Evolutionary conservation across 2,113 vertebrate genomes (phyloP), one percentile per base, ranked within the genome.

Genomic region (Phoenicopterus ruber): DNA sequence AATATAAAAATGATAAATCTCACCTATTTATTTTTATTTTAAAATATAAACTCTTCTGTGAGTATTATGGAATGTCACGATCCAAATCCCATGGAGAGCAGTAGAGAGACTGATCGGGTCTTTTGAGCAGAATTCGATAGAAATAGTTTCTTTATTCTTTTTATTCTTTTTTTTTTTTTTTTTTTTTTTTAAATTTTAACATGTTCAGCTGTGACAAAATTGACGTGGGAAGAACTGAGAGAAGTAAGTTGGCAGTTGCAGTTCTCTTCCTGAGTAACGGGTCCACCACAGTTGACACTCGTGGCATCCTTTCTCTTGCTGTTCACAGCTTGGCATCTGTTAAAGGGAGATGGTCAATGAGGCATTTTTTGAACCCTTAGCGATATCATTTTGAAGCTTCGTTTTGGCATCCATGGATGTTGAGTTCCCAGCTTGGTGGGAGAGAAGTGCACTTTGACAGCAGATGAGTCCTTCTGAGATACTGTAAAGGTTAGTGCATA

Each of bases 51-150:
- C 26, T 76, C 1, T 77, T 28, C 9, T 73, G n/a, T 67, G 16
- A 67, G 2, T 34, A 8, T 62, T 74, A n/a, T 31, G 63, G 19
- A 62, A 44, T 49, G 24, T 49, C 31, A 78, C 0, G 0, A 58
- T 83, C 71, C 18, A 44, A 92, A 90, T 31, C 10, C 20, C 5
- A 50, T 10, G 11, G 13, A 74, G 17, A 79, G 5, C 8, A 82
- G 15, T 5, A 50, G 14, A 18, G 29, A 62, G 34, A 49, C 25
- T 44, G 83, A 81, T 52, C 18, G 54, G 6, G 31, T 69, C 13
- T 66, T 50, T 61, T 22, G 44, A 57, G 62, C 4, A 57, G 12
- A 91, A 82, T 52, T 42, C 29, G 34, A 31, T 31, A 34, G 7
- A 85, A 70, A 36, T 14, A 40, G 4, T 17, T 34, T 13, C 1